phyloP scores from a whole-genome alignment of 2,888 invertebrate genomes.

The Tetropium fuscum region DNA sequence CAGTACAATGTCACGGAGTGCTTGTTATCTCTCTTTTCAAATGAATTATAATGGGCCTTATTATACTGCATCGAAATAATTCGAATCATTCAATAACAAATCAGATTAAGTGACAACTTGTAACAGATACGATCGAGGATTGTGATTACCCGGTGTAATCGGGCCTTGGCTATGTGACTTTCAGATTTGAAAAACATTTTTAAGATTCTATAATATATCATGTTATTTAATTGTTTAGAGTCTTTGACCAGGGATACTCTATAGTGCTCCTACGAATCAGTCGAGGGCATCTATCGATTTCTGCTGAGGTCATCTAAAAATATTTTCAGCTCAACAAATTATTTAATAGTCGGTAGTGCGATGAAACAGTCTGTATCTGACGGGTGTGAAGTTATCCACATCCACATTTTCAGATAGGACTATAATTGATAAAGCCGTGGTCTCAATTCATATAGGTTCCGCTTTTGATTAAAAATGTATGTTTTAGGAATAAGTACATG shows the following conservation, averaged over 20 bases:
- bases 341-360: too few relatives aligned
- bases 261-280: neutral
- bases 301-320: too few relatives aligned
- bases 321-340: too few relatives aligned
- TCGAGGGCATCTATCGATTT: neutral
- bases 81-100: constrained; percentile 40
- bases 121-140: constrained; percentile 18
- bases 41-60: constrained; percentile 38
- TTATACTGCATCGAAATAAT: constrained; percentile 33
- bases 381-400: too few relatives aligned
- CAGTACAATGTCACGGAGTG: too few relatives aligned
- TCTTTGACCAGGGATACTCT: neutral
- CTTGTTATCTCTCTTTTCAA: too few relatives aligned
- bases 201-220: constrained; percentile 1
- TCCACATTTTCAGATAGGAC: too few relatives aligned
- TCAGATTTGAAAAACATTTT: constrained; percentile 5
- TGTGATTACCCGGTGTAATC: constrained; percentile 2
- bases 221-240: constrained; percentile 10
- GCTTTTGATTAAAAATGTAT: too few relatives aligned
- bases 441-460: too few relatives aligned
- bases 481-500: too few relatives aligned
- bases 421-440: too few relatives aligned
- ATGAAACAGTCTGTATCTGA: too few relatives aligned
- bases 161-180: neutral
- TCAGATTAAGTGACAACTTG: constrained; percentile 21